Percentiles rank a stretch among this genome's conserved stretches.
Evolutionary conservation across 2,888 invertebrate species (phyloP).

Genomic region (Drosophila meridiana): DNA sequence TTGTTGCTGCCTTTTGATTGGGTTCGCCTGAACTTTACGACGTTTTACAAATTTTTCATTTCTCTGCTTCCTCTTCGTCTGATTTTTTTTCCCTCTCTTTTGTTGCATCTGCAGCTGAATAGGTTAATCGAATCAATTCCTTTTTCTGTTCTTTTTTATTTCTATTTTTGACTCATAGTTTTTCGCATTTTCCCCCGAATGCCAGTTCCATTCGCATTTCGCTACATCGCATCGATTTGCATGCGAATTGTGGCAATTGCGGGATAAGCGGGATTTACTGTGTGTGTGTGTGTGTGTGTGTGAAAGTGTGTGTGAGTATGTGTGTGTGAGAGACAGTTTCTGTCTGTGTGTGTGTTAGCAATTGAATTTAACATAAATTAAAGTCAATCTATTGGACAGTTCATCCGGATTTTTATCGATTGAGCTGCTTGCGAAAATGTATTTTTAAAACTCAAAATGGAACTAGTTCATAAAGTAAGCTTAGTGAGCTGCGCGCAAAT

Average conservation of each 20-base stretch:
- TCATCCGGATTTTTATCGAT: conserved; percentile 16
- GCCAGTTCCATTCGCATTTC: conserved; percentile 1
- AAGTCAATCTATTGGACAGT: conserved; percentile 14
- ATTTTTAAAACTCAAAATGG: background rate
- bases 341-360: conserved; percentile 31
- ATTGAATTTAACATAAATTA: conserved; percentile 45
- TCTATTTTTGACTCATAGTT: conserved; percentile 22
- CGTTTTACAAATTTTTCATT: conserved; percentile 31
- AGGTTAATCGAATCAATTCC: conserved; percentile 76
- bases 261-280: conserved; percentile 31
- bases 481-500: background rate
- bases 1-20: conserved; percentile 53
- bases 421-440: conserved; percentile 21
- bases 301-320: conserved; percentile 3
- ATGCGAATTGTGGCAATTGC: conserved; percentile 50
- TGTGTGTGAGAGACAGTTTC: background rate
- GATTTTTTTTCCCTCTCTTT: background rate
- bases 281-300: background rate
- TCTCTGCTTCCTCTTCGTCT: background rate
- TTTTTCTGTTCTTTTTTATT: conserved; percentile 6
- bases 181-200: conserved; percentile 11
- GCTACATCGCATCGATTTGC: conserved; percentile 35
- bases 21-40: conserved; percentile 59
- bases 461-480: conserved; percentile 15
- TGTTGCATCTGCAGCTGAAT: conserved; percentile 46